These are phyloP conservation scores for Trachemys scripta DNA, from an alignment of 2,113 vertebrate species.

Conservation along the genomic window DNA sequence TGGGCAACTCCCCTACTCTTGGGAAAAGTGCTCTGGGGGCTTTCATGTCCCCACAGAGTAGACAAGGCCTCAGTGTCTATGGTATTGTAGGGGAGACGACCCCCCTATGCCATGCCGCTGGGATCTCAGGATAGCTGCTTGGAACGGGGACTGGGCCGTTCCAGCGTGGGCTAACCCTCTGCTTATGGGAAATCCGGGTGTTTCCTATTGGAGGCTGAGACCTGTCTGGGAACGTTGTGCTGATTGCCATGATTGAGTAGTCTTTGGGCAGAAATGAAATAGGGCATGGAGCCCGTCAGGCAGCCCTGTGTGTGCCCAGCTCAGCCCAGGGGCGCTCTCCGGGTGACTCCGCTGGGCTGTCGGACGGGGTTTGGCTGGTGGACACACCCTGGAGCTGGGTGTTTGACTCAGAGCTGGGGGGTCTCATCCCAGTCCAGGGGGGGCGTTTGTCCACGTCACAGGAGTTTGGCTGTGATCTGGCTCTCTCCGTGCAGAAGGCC, in stretches of 20 bases:
- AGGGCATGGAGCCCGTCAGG: neutral
- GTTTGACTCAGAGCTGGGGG: neutral
- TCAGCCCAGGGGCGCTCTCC: no score
- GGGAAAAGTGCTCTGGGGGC: neutral
- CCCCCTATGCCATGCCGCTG: neutral
- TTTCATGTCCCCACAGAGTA: neutral
- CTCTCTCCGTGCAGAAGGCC: neutral
- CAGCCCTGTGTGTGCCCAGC: neutral
- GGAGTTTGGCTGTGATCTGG: neutral
- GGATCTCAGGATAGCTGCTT: neutral
- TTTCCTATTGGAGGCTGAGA: no score
- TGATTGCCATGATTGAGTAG: no score
- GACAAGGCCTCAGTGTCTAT: neutral
- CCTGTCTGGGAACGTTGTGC: neutral
- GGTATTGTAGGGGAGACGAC: neutral
- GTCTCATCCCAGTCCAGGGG: neutral
- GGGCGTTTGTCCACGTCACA: no score
- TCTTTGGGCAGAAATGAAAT: neutral
- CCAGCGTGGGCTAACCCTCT: neutral
- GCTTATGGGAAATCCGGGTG: no score
- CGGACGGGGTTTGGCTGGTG: no score
- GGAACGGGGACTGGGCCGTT: neutral
- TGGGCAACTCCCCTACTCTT: neutral
- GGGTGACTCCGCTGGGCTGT: no score
- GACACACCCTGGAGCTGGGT: neutral